Evolutionary conservation across 2,888 invertebrate species (phyloP), one percentile per base, ranked within the genome.

Genomic region (Lasioglossum vierecki): DNA sequence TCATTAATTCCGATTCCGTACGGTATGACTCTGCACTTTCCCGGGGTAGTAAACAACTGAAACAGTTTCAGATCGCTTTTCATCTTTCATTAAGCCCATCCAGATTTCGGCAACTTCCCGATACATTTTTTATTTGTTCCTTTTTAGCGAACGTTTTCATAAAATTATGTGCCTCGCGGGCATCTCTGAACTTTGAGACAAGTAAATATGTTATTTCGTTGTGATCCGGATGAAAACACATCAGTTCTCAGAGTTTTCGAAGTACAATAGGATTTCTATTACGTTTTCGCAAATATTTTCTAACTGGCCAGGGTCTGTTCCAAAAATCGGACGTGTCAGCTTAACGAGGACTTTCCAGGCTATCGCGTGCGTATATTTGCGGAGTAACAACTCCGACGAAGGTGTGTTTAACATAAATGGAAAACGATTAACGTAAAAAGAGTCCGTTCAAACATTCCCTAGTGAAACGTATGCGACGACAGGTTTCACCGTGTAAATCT

Each of bases 401-500:
- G 22, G 63, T 3, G 26, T 22, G 46, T n/a, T 78, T 53, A 44
- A 68, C 30, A 63, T 66, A 22, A 13, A 63, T 76, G 8, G 44
- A 44, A 30, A 79, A 35, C 26, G 57, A 79, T 72, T n/a, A 82
- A 82, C 60, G 6, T 4, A 39, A 79, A 79, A 73, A 30, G 18
- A n/a, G 41, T 35, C 9, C 30, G 13, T 9, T 13, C 9, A n/a
- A 70, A 74, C 68, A 46, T 15, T 44, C 44, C 4, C 4, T 18
- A 4, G 60, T 35, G 30, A 41, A 72, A 53, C 13, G 80, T 41
- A 30, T 26, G 41, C 22, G 60, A 13, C 30, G 76, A 30, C 49
- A 35, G 63, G 63, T 71, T 77, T 72, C 76, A 8, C 2, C 35
- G 22, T 18, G 41, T 66, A 82, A 88, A 85, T 88, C 84, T 82